Conservation (phyloP, 1,140 invertebrate genomes). For the Holcopasites calliopsidis region DNA sequence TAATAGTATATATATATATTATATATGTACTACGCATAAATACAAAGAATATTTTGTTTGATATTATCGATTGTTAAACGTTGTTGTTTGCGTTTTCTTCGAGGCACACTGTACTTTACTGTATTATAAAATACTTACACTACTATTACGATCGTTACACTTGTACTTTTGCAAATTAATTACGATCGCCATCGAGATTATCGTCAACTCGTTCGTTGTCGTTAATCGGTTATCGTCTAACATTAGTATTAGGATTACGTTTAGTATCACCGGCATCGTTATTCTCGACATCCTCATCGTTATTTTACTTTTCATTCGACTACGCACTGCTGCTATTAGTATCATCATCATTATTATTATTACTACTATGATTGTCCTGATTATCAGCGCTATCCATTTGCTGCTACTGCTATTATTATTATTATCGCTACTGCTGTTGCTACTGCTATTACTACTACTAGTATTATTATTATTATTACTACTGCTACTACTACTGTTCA, state of each 20-base stretch:
- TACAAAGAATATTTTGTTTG: constrained; percentile 75
- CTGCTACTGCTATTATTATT: constrained; percentile 15
- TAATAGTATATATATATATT: constrained; percentile 63
- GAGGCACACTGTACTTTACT: constrained; percentile 78
- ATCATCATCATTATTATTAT: not conserved
- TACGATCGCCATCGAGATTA: constrained; percentile 40
- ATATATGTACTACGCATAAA: constrained; percentile 66
- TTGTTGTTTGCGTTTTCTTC: constrained; percentile 78
- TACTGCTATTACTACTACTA: constrained; percentile 1
- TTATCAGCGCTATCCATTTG: not conserved
- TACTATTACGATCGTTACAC: constrained; percentile 63
- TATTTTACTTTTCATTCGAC: constrained; percentile 43
- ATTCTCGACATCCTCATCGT: constrained; percentile 51
- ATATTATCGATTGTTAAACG: constrained; percentile 78
- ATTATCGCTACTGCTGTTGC: not conserved
- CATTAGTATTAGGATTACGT: constrained; percentile 30
- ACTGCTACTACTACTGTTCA: not conserved
- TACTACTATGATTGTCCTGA: not conserved
- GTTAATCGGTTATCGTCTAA: constrained; percentile 10
- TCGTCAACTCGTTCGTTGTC: constrained; percentile 32
- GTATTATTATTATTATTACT: constrained; percentile 32
- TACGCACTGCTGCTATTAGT: not conserved
- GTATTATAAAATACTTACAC: constrained; percentile 73
- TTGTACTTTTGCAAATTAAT: constrained; percentile 62
- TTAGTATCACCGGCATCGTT: too few species aligned